Evolutionary conservation across 1,140 invertebrate genomes (phyloP).

Genomic region (Ceratosolen solmsi): DNA sequence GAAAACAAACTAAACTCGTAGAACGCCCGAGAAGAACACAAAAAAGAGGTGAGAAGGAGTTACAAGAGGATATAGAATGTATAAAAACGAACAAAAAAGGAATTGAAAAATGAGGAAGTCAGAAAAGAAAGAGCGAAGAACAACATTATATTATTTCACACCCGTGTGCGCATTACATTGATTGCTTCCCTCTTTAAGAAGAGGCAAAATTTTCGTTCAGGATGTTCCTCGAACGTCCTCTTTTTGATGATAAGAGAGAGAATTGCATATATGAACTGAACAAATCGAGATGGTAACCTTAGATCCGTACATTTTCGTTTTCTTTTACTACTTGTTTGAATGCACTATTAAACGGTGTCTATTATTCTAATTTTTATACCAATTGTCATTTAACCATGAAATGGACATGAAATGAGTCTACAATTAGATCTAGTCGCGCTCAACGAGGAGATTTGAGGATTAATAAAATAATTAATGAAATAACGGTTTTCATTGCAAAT

Average conservation of each 20-base stretch:
- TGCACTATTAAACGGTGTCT: slow-evolving; percentile 22
- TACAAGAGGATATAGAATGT: slow-evolving; percentile 1
- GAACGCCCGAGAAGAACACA: not conserved
- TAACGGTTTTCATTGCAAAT: too few relatives aligned
- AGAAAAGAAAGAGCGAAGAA: not conserved
- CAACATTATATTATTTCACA: not conserved
- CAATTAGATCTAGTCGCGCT: too few relatives aligned
- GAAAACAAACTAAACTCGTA: slow-evolving; percentile 35
- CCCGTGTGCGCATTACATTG: not conserved
- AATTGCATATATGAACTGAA: not conserved
- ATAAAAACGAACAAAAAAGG: slow-evolving; percentile 9
- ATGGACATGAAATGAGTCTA: too few relatives aligned
- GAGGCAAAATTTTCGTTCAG: slow-evolving; percentile 36
- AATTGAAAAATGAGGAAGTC: slow-evolving; percentile 43
- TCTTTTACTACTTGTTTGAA: not conserved
- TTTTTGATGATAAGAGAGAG: slow-evolving; percentile 5
- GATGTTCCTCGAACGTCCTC: not conserved
- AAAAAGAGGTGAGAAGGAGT: slow-evolving; percentile 11
- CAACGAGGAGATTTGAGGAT: too few relatives aligned
- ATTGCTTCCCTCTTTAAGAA: not conserved
- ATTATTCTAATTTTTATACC: slow-evolving; percentile 5
- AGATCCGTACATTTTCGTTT: not conserved
- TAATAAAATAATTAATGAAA: too few relatives aligned
- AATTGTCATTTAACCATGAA: not conserved
- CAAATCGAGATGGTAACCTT: not conserved